These are phyloP conservation scores for Heterotilapia buettikoferi DNA, from an alignment of 2,113 vertebrate species.

Conservation along the genomic window DNA sequence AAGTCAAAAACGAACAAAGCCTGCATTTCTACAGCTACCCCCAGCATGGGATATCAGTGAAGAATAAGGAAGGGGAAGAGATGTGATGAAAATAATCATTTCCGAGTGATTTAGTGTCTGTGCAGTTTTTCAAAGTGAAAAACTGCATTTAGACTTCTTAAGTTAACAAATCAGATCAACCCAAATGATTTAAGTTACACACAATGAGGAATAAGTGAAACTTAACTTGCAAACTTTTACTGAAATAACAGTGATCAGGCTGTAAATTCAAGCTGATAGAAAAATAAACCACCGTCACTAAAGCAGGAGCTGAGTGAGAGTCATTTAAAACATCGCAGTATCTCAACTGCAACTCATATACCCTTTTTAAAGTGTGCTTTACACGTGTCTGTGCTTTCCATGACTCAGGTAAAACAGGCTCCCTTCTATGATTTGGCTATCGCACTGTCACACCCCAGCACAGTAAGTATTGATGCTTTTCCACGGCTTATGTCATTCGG, in stretches of 20 bases:
- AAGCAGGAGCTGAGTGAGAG: neutral
- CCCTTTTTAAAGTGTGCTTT: neutral
- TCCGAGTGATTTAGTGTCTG: slow-evolving; percentile 12
- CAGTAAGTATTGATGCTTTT: slow-evolving; percentile 7
- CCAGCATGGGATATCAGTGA: neutral
- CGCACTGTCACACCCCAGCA: neutral
- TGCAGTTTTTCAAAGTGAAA: neutral
- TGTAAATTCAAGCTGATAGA: neutral
- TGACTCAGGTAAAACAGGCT: neutral
- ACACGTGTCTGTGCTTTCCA: neutral
- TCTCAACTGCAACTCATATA: neutral
- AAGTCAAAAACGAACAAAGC: neutral
- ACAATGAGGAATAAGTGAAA: neutral
- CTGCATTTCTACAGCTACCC: neutral
- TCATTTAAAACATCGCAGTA: neutral
- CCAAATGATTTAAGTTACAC: neutral
- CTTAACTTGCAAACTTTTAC: fast-evolving
- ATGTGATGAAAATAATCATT: slow-evolving; percentile 8
- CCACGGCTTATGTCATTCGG: neutral
- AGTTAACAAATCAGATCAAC: neutral
- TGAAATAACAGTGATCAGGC: neutral
- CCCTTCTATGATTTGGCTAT: neutral
- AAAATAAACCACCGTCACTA: neutral
- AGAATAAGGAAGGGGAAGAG: slow-evolving; percentile 3
- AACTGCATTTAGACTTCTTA: neutral